A percentile compares a stretch with the other conserved stretches of the same genome.
phyloP scores from a whole-genome alignment of 2,113 vertebrate genomes.

The Gallinago paraguaiae region DNA sequence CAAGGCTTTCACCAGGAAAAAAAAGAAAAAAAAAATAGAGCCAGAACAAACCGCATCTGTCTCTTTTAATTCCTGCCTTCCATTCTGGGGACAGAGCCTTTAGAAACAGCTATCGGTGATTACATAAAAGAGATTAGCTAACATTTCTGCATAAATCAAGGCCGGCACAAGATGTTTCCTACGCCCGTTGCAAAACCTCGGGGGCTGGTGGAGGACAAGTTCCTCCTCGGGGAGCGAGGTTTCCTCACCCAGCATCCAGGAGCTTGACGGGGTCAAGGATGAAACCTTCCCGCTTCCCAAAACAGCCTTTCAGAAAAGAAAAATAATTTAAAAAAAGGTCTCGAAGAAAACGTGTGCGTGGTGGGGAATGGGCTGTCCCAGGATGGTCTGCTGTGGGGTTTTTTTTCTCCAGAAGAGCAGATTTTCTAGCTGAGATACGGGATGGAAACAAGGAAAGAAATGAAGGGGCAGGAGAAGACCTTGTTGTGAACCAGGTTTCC shows the following conservation, averaged over 20 bases:
- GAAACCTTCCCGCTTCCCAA: not conserved
- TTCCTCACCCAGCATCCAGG: not conserved
- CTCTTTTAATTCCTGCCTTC: conserved; percentile 31
- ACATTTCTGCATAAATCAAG: conserved; percentile 68
- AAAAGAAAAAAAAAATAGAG: not conserved
- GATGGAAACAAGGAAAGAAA: conserved; percentile 32
- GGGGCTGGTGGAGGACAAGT: conserved; percentile 49
- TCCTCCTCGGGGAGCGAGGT: conserved; percentile 20
- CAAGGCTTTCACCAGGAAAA: not conserved
- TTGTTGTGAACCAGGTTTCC: conserved; percentile 29
- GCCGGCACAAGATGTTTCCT: conserved; percentile 72
- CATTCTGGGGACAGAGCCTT: conserved; percentile 46
- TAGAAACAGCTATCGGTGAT: conserved; percentile 67
- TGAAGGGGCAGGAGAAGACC: not conserved
- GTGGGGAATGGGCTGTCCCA: not conserved
- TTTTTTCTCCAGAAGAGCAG: not conserved
- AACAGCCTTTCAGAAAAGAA: not conserved
- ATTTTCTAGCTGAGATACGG: not conserved
- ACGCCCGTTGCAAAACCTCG: conserved; percentile 52
- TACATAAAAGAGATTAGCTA: conserved; percentile 73
- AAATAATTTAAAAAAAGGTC: not conserved
- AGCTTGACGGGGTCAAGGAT: not conserved
- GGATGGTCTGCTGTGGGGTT: not conserved
- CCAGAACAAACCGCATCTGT: conserved; percentile 15
- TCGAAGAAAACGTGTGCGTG: not conserved